Base-by-base conservation (phyloP, 2,888 invertebrate species). In the Scotopteryx bipunctaria region DNA sequence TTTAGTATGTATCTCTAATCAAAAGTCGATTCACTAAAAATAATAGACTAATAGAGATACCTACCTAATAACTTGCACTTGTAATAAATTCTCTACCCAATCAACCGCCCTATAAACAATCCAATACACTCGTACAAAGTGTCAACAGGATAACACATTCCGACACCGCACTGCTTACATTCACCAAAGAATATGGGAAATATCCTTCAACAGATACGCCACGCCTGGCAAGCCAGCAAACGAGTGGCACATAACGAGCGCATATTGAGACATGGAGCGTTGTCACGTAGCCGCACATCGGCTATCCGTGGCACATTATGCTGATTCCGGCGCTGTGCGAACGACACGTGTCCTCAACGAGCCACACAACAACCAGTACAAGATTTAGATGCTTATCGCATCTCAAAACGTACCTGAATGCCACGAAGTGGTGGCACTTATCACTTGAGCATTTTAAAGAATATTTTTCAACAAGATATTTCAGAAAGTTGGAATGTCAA, bases 291-390 rank as follows among this genome's bases (percentile, higher is more conserved):
- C 62, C 64, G 49, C 69, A 68, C 73, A 69, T 70, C 73, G 69
- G 67, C 77, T 77, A 77, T 75, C 71, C 69, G 68, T 64, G 59
- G 64, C 67, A 65, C 73, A 79, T 83, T 84, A 82, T 81, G 80
- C 78, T 81, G 81, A 84, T 81, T 78, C 71, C 64, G 48, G 19
- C 31, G 41, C 45, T 44, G 33, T 37, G 46, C 35, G 45, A 51
- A 46, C 45, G 50, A 45, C 49, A 46, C 42, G 50, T 40, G 40
- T 43, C 42, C 47, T 51, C 51, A 51, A 51, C 55, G 52, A 45
- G 47, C 41, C 52, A 41, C 46, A 52, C 48, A 52, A 52, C 48
- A 51, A 41, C 44, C 51, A 32, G 21, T 47, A 47, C 33, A 41
- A 48, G 36, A 52, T 45, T 56, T 44, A 42, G 52, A 52, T 56